phyloP scores from a whole-genome alignment of 1,140 invertebrate genomes.

The Dreissena polymorpha region DNA sequence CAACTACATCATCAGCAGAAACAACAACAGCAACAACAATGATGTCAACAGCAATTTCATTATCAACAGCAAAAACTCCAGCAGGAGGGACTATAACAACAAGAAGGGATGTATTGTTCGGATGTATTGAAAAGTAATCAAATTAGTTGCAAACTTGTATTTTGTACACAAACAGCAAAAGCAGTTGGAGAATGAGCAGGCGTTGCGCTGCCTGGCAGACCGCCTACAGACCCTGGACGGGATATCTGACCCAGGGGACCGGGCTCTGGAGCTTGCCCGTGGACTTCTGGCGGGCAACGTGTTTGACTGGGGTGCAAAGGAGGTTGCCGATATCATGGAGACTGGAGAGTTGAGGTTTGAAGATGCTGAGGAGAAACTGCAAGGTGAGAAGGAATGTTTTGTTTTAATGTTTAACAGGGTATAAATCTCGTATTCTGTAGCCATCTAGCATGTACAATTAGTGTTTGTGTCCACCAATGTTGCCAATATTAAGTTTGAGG shows the following conservation, averaged over 20 bases:
- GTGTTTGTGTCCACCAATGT: too few relatives aligned
- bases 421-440: background rate
- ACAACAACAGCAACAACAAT: too few relatives aligned
- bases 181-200: constrained; percentile 85
- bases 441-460: too few relatives aligned
- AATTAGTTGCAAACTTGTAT: too few relatives aligned
- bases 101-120: too few relatives aligned
- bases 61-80: too few relatives aligned
- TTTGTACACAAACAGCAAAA: constrained; percentile 82
- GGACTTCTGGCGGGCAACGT: constrained; percentile 92
- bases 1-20: too few relatives aligned
- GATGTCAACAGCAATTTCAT: too few relatives aligned
- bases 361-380: constrained; percentile 88
- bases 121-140: too few relatives aligned
- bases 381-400: constrained; percentile 79
- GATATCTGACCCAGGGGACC: constrained; percentile 80
- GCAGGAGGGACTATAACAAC: too few relatives aligned
- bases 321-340: constrained; percentile 91
- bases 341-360: constrained; percentile 88
- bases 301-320: constrained; percentile 98
- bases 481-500: too few relatives aligned
- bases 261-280: constrained; percentile 82
- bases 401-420: background rate
- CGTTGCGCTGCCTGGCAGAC: constrained; percentile 81
- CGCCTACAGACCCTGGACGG: constrained; percentile 82